Evolutionary conservation across 1,140 invertebrate species (phyloP).

Genomic region (Calephelis virginiensis): DNA sequence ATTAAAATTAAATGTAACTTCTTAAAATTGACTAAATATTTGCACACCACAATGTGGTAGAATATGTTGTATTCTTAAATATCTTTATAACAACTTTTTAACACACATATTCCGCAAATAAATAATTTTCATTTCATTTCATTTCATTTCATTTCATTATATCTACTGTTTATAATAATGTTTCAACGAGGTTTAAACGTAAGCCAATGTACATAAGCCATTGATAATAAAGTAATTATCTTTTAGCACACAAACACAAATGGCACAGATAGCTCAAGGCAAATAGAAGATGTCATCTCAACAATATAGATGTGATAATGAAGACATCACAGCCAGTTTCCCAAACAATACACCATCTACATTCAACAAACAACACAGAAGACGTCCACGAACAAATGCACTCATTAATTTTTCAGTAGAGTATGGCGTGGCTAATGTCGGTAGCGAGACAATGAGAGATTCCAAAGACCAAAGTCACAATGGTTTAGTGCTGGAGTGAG

Average conservation of each 20-base stretch:
- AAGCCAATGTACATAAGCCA: background rate
- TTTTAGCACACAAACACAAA: slow-evolving; percentile 3
- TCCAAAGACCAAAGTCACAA: slow-evolving; percentile 50
- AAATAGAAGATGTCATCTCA: slow-evolving; percentile 25
- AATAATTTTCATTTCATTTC: no score
- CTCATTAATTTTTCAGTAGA: slow-evolving; percentile 62
- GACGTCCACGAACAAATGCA: slow-evolving; percentile 45
- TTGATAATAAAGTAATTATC: slow-evolving; percentile 1
- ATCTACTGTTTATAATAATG: no score
- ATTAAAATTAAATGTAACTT: no score
- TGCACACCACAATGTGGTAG: no score
- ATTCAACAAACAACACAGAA: slow-evolving; percentile 49
- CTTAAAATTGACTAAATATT: no score
- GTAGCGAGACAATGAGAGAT: slow-evolving; percentile 46
- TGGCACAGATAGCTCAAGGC: slow-evolving; percentile 24
- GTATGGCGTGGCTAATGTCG: slow-evolving; percentile 41
- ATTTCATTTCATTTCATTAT: no score
- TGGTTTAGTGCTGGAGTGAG: slow-evolving; percentile 47
- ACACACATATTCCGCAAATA: no score
- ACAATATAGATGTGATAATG: slow-evolving; percentile 26
- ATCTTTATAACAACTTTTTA: no score
- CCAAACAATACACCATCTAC: slow-evolving; percentile 34
- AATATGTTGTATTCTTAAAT: no score
- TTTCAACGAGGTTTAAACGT: no score
- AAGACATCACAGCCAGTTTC: slow-evolving; percentile 39